phyloP scores from a whole-genome alignment of 1,140 invertebrate genomes.

The Drosophila azteca region DNA sequence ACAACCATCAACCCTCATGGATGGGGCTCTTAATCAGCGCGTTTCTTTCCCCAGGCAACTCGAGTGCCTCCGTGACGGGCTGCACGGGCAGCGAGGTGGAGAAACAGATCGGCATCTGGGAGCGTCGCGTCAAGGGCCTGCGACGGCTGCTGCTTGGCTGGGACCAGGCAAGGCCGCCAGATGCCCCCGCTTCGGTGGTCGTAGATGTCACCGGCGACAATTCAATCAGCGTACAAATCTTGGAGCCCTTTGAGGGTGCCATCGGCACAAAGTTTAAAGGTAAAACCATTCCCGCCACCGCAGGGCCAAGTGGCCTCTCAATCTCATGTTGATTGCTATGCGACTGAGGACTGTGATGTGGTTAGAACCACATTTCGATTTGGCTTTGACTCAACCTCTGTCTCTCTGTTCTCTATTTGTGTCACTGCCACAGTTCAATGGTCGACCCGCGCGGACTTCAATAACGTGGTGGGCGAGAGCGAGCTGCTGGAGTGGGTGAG shows the following conservation, averaged over 20 bases:
- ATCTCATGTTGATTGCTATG: background rate
- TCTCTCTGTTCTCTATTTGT: background rate
- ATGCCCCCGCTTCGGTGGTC: slow-evolving; percentile 89
- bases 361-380: slow-evolving; percentile 26
- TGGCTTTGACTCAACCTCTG: slow-evolving; percentile 5
- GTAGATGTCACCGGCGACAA: slow-evolving; percentile 93
- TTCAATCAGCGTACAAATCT: slow-evolving; percentile 88
- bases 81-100: slow-evolving; percentile 90
- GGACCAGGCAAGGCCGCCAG: slow-evolving; percentile 89
- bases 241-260: slow-evolving; percentile 85
- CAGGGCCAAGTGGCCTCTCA: slow-evolving; percentile 14
- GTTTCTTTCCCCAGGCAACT: slow-evolving; percentile 64
- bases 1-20: slow-evolving; percentile 6
- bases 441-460: slow-evolving; percentile 93
- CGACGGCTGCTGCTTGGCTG: slow-evolving; percentile 87
- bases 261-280: slow-evolving; percentile 96
- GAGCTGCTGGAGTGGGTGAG: slow-evolving; percentile 89
- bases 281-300: slow-evolving; percentile 76
- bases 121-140: slow-evolving; percentile 91
- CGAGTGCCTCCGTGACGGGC: slow-evolving; percentile 85
- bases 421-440: slow-evolving; percentile 88
- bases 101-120: slow-evolving; percentile 94
- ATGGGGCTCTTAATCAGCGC: slow-evolving; percentile 7
- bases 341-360: slow-evolving; percentile 26
- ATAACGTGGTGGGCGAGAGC: slow-evolving; percentile 89